Evolutionary conservation across 2,888 invertebrate species (phyloP), one percentile per base, ranked within the genome.

Genomic region (Chelonus formosanus): DNA sequence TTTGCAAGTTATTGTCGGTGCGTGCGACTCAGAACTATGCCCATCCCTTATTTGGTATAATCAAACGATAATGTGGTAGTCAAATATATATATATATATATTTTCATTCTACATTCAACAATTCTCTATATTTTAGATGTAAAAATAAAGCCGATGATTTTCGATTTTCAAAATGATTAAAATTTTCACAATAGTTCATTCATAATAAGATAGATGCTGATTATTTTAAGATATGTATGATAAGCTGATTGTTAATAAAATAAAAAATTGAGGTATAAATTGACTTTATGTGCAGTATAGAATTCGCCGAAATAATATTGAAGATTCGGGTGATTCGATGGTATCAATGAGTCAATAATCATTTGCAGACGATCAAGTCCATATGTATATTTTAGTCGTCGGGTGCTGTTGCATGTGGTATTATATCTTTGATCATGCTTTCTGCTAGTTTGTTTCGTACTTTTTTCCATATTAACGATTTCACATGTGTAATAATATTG

Each of bases 1-100:
- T 76, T 77, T 70, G 72, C 71, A 76, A 77, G 76, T 77, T 77
- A 77, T 77, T 76, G 76, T 77, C 72, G 71, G 75, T 77, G 76
- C 77, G 76, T 77, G 77, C 67, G 73, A 20, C 61, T 55, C 67
- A 65, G 71, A 72, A 76, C 75, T 75, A 76, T 76, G 77, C 77
- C 76, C 72, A 75, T 60, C 73, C 65, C 67, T 67, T 71, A 65
- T 72, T 68, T 67, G 32, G 35, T 34, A 47, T 45, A 47, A 10
- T 43, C 6, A 10, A 32, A 34, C 4, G 52, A 1, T 32, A 57
- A 63, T 10, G 31, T 57, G 36, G 48, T 44, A 44, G 35, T 48
- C 45, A 31, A 20, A 20, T 35, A 8, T 5, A 6, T 63, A n/a
- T n/a, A n/a, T n/a, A n/a, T n/a, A n/a, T 32, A 32, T 52, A 5